Evolutionary conservation across 2,113 vertebrate genomes (phyloP), one percentile per base, ranked within the genome.

Genomic region (Helogale parvula): DNA sequence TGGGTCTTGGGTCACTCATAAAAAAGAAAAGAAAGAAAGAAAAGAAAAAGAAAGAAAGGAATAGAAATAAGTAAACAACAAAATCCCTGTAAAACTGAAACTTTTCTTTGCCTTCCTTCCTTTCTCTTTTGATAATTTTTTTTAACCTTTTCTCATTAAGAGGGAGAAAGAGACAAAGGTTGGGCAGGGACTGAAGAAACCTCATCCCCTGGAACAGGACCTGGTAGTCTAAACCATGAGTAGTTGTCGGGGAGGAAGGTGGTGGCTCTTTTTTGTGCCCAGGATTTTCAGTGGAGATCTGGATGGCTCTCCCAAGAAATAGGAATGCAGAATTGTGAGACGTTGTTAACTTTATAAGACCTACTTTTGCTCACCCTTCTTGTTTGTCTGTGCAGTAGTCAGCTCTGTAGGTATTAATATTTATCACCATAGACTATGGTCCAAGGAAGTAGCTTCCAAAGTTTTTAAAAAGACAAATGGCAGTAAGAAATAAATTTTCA

Each of bases 111-210:
- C 83, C 14, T 17, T 88, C 92, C 21, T 98, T 96, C 69, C 33
- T 83, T 15, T 93, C 29, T 63, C 29, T 83, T 10, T 68, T 79
- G 79, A 94, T 97, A 88, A 86, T 97, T 97, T 97, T 88, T 94
- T 95, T 87, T 97, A 95, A 97, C 97, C 74, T 96, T 85, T 80
- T 74, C 38, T 96, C 5, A 29, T 85, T 91, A 97, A 97, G 84
- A 77, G 31, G 5, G 29, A 16, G 31, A 69, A 66, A 79, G 41
- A 54, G 15, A 35, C 25, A 54, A 45, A 52, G 23, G 41, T 1
- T 92, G 27, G 35, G 23, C 12, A 54, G 9, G 23, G 15, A 38
- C 31, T 11, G 21, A 89, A 76, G 25, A 93, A 83, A 57, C 8
- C 10, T 41, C 77, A 8, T 82, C 33, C 66, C 7, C 19, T 77